Evolutionary conservation across 2,888 invertebrate genomes (phyloP), one percentile per base, ranked within the genome.

Genomic region (Nasonia oneida): DNA sequence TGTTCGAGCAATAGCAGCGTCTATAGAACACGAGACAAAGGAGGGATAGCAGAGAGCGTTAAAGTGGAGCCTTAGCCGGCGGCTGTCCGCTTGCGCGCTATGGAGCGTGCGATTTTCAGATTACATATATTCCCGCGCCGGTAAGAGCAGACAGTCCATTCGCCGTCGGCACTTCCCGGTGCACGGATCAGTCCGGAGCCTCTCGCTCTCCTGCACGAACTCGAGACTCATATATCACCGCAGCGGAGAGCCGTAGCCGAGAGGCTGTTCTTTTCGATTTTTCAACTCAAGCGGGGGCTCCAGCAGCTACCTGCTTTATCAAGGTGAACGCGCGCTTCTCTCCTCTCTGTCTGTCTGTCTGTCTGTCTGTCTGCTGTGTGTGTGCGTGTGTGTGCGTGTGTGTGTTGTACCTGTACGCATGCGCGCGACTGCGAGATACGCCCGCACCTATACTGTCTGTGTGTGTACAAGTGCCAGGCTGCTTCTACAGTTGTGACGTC

Each of bases 21-120:
- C 1, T 53, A 53, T 3, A 61, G 57, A 57, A n/a, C 4, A 61
- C 6, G 57, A 47, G 15, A 61, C 6, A 61, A 47, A 23, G 67
- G 67, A 50, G 64, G 57, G 39, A 14, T 37, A 37, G 71, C 39
- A 2, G 37, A 2, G 37, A 70, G 12, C 18, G n/a, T 57, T 29
- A 29, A 67, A 8, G n/a, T 47, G 53, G 70, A 47, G 23, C 75
- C 18, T n/a, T 53, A 23, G 74, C 18, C 29, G 47, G 73, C 42
- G 33, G 14, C 39, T 42, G 23, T 42, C 15, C 70, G 57, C 84
- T 74, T 71, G 81, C 23, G 23, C 37, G 57, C 86, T 64, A 47
- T 84, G 81, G 81, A 86, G 83, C 86, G 84, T 86, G 86, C 73
- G 84, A 84, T 86, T 86, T 86, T 81, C 86, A 77, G 86, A 83